These are phyloP conservation scores for Barypeithes pellucidus DNA, from an alignment of 2,888 invertebrate species.

Conservation along the genomic window DNA sequence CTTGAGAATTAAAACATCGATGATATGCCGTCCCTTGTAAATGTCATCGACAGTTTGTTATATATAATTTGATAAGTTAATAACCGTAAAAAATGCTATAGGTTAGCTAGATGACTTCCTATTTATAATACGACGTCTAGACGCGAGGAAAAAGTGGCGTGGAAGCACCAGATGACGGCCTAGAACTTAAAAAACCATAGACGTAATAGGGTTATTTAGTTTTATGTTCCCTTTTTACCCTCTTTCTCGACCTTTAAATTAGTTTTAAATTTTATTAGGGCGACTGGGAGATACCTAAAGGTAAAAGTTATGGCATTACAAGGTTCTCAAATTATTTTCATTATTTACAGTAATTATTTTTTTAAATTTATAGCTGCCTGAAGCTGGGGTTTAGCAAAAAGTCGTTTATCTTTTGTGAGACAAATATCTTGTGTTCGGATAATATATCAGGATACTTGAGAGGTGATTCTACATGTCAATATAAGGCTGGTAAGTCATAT, in stretches of 20 bases:
- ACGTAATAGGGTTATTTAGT: constrained; percentile 34
- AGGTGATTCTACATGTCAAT: too few species aligned
- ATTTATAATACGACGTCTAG: constrained; percentile 66
- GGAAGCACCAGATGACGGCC: constrained; percentile 26
- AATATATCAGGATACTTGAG: too few species aligned
- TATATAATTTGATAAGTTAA: constrained; percentile 63
- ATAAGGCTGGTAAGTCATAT: too few species aligned
- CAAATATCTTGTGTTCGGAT: too few species aligned
- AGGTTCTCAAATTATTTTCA: too few species aligned
- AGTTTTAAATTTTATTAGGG: neutral
- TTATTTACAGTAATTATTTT: too few species aligned
- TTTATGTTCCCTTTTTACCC: constrained; percentile 31
- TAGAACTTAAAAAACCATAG: constrained; percentile 18
- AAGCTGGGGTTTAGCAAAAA: too few species aligned
- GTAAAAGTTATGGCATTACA: too few species aligned
- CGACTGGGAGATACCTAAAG: too few species aligned
- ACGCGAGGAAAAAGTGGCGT: constrained; percentile 54
- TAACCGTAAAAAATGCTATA: constrained; percentile 65
- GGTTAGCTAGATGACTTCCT: constrained; percentile 64
- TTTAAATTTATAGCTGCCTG: too few species aligned
- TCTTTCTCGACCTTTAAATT: constrained; percentile 21
- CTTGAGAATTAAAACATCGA: too few species aligned
- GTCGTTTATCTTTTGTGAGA: too few species aligned
- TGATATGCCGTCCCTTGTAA: neutral
- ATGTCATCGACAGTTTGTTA: constrained; percentile 27